Evolutionary conservation across 1,140 invertebrate species (phyloP).

Genomic region (Caenorhabditis remanei): DNA sequence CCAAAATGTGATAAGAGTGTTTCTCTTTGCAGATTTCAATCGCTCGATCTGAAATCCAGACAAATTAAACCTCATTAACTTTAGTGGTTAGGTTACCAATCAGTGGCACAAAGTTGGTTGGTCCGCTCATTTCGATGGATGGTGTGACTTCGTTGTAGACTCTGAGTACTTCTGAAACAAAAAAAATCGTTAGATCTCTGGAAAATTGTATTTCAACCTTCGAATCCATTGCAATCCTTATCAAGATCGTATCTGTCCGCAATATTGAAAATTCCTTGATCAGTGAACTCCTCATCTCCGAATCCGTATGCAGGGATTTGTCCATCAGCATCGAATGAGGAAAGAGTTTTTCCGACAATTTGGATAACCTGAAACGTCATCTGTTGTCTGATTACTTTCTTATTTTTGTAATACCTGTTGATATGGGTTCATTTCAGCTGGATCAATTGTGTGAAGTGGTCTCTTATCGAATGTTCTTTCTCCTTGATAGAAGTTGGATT

Average conservation of each 20-base stretch:
- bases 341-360: conserved; percentile 80
- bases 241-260: conserved; percentile 75
- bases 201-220: conserved; percentile 66
- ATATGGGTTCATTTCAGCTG: conserved; percentile 75
- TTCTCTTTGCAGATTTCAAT: conserved; percentile 79
- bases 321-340: conserved; percentile 80
- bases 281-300: conserved; percentile 79
- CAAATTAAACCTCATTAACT: background rate
- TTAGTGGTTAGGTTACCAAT: conserved; percentile 75
- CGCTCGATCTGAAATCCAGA: conserved; percentile 67
- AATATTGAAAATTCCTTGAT: conserved; percentile 79
- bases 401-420: conserved; percentile 74
- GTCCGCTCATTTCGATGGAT: conserved; percentile 78
- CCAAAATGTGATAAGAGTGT: conserved; percentile 77
- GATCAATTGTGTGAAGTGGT: conserved; percentile 78
- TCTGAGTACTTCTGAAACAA: conserved; percentile 73
- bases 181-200: background rate
- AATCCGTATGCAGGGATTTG: conserved; percentile 80
- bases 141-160: conserved; percentile 77
- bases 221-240: conserved; percentile 74
- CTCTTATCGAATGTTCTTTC: conserved; percentile 79
- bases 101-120: conserved; percentile 80
- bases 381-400: background rate
- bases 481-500: conserved; percentile 80
- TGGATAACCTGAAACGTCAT: conserved; percentile 78